Evolutionary conservation across 2,888 invertebrate species (phyloP), one percentile per base, ranked within the genome.

Genomic region (Volucella inanis): DNA sequence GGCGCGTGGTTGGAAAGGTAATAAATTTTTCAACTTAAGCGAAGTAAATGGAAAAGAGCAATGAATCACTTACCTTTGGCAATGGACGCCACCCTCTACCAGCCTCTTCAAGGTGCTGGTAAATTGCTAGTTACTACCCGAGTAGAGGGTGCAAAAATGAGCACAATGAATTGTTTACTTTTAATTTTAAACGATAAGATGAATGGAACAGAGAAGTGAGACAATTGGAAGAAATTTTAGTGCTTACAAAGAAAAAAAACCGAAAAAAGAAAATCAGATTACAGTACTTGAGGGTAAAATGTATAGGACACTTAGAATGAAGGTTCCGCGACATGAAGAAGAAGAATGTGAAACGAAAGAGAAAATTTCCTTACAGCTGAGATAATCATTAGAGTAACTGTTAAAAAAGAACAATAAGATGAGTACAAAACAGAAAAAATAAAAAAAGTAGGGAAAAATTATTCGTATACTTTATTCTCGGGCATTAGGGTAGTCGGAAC

Each of bases 31-130:
- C 80, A 85, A 85, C 76, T 85, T 77, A 70, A 62, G 49, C 68
- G 76, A 65, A 84, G 79, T 84, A 84, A 84, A 84, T 84, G 79
- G 84, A 85, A 85, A 85, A 81, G 85, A 85, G 85, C 76, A 85
- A 85, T 85, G 85, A 85, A 85, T 85, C 85, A 85, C 85, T 85
- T 85, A 81, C 76, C 80, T 80, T 77, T 68, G 59, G 75, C 72
- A 77, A 68, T 50, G 68, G 52, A 70, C 52, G n/a, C 22, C 38
- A 43, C 49, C 12, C 22, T 22, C 52, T 31, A n/a, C n/a, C 55
- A 14, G 0, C 31, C 6, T 4, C 31, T 31, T 31, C 31, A 31
- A 31, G 31, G 31, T 31, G 31, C 4, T 31, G 31, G 6, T 31
- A 31, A 31, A 31, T 31, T 31, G 31, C 31, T 6, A 6, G 31